These are phyloP conservation scores for Erannis defoliaria DNA, from an alignment of 2,888 invertebrate species.

Conservation along the genomic window DNA sequence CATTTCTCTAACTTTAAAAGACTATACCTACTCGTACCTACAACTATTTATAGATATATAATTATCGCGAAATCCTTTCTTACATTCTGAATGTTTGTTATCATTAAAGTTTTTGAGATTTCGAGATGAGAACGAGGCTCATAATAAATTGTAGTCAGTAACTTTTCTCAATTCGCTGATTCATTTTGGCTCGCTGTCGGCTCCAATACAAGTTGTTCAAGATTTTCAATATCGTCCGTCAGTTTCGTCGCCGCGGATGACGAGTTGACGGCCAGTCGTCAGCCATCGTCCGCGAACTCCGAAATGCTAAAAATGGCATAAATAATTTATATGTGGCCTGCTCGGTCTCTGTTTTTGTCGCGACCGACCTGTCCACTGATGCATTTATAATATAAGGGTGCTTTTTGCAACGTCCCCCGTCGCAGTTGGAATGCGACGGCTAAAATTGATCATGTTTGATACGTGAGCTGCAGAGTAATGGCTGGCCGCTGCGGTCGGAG, in stretches of 20 bases:
- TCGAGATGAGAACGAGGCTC: background rate
- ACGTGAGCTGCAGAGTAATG: constrained; percentile 82
- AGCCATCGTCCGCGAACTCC: constrained; percentile 66
- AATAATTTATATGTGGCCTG: constrained; percentile 84
- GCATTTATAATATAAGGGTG: constrained; percentile 87
- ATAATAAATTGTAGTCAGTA: background rate
- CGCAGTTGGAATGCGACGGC: constrained; percentile 83
- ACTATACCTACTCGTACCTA: too few species aligned
- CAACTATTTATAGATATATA: too few species aligned
- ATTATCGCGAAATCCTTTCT: too few species aligned
- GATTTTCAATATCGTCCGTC: constrained; percentile 44
- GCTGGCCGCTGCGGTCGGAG: constrained; percentile 51
- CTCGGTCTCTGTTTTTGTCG: constrained; percentile 80
- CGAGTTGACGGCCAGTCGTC: constrained; percentile 55
- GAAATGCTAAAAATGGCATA: constrained; percentile 87
- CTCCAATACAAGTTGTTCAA: constrained; percentile 3
- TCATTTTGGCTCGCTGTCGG: constrained; percentile 1
- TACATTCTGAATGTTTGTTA: too few species aligned
- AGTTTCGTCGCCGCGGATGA: constrained; percentile 51
- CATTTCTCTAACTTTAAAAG: too few species aligned
- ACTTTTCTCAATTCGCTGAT: background rate
- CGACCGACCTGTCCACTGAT: constrained; percentile 84
- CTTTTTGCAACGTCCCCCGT: constrained; percentile 81
- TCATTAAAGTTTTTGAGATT: background rate
- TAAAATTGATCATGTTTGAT: constrained; percentile 85